phyloP scores from a whole-genome alignment of 1,140 invertebrate genomes.

The Drosophila burlai region DNA sequence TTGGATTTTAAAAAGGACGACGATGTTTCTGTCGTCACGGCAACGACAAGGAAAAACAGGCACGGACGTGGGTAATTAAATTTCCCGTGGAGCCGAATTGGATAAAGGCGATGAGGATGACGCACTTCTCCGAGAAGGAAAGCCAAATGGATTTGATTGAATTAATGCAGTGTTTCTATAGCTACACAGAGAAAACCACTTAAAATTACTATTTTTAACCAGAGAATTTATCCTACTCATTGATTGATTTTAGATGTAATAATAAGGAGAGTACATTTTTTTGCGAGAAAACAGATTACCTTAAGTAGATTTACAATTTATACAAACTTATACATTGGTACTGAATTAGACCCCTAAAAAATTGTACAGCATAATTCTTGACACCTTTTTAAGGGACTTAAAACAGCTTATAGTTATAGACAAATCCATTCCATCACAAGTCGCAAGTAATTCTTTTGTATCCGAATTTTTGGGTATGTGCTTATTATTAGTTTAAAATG shows the following conservation, averaged over 20 bases:
- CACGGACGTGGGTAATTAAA: constrained; percentile 68
- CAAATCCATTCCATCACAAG: background rate
- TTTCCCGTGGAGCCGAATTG: constrained; percentile 76
- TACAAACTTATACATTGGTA: background rate
- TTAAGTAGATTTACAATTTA: no score
- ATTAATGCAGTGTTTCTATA: constrained; percentile 51
- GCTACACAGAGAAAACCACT: constrained; percentile 5
- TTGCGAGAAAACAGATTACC: no score
- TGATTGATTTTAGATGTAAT: background rate
- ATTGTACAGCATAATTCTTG: background rate
- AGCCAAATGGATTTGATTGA: constrained; percentile 73
- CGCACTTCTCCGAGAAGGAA: constrained; percentile 48
- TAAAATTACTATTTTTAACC: background rate
- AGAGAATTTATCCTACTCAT: background rate
- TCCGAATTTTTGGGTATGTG: background rate
- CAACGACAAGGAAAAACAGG: constrained; percentile 40
- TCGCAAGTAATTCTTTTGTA: background rate
- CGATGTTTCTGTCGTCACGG: constrained; percentile 43
- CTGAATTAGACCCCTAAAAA: background rate
- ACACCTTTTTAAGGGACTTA: background rate
- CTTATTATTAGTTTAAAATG: no score
- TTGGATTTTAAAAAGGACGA: constrained; percentile 80
- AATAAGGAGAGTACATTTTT: background rate
- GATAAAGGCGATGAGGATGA: constrained; percentile 52
- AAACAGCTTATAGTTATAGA: background rate